Conservation (phyloP, 2,113 vertebrate genomes). For the Indicator maculatus region DNA sequence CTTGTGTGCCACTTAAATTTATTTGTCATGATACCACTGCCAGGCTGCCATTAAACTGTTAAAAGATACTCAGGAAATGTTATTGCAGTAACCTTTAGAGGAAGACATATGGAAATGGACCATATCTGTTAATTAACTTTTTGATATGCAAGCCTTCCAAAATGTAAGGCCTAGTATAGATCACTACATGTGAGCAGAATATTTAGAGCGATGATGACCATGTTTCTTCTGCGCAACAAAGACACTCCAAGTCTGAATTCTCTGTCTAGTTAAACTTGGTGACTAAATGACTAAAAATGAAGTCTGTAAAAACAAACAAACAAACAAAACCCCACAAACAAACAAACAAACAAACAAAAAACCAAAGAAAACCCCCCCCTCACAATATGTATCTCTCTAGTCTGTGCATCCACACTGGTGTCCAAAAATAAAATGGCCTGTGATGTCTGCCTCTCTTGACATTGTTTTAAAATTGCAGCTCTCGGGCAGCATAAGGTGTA, state of each 20-base stretch:
- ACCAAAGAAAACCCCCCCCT: no score
- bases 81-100: slow-evolving; percentile 67
- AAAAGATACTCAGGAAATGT: slow-evolving; percentile 31
- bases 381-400: background rate
- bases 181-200: slow-evolving; percentile 3
- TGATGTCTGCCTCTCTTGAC: background rate
- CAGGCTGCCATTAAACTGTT: slow-evolving; percentile 62
- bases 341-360: no score
- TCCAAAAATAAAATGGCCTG: background rate
- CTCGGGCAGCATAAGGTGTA: background rate
- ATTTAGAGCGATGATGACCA: background rate
- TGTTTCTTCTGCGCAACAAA: background rate
- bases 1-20: slow-evolving; percentile 63
- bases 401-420: background rate
- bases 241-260: background rate
- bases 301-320: background rate
- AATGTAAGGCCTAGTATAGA: background rate
- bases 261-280: background rate
- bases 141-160: background rate
- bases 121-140: slow-evolving; percentile 54
- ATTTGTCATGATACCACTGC: slow-evolving; percentile 65
- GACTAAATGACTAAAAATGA: background rate
- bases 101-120: slow-evolving; percentile 38
- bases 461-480: background rate
- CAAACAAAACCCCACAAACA: no score